Evolutionary conservation across 2,797 vertebrate species (phyloP).

Genomic region (Tragopan temminckii): DNA sequence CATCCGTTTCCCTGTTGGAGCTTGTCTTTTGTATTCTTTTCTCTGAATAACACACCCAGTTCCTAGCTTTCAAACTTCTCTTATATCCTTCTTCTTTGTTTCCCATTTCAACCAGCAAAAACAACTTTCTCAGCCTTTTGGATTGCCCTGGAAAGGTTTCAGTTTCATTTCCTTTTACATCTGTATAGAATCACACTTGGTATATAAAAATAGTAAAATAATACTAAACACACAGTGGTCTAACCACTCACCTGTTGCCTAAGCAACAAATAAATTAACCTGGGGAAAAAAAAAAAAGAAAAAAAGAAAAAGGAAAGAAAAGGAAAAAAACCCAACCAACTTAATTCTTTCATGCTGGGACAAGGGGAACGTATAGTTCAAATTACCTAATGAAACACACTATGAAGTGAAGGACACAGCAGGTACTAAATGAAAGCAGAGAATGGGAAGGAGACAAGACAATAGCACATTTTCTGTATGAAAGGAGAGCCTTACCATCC

Average conservation of each 20-base stretch:
- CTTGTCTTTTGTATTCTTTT: not conserved
- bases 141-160: not conserved
- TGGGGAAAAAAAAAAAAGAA: not conserved
- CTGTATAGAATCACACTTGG: not conserved
- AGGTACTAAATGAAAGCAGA: conserved; percentile 26
- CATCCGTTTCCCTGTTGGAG: not conserved
- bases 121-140: not conserved
- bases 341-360: conserved; percentile 5
- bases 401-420: conserved; percentile 22
- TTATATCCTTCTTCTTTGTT: not conserved
- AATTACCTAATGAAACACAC: conserved; percentile 22
- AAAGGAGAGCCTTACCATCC: conserved; percentile 82
- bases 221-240: not conserved
- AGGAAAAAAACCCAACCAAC: not conserved
- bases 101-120: not conserved
- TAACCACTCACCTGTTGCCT: conserved; percentile 26
- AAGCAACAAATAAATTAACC: conserved; percentile 46
- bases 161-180: not conserved
- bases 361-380: conserved; percentile 4
- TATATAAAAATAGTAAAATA: not conserved
- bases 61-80: not conserved
- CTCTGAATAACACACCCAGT: not conserved
- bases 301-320: not conserved
- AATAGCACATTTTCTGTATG: not conserved
- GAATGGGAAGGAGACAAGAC: not conserved